Evolutionary conservation across 2,888 invertebrate species (phyloP), one percentile per base, ranked within the genome.

Genomic region (Tiliacea aurago): DNA sequence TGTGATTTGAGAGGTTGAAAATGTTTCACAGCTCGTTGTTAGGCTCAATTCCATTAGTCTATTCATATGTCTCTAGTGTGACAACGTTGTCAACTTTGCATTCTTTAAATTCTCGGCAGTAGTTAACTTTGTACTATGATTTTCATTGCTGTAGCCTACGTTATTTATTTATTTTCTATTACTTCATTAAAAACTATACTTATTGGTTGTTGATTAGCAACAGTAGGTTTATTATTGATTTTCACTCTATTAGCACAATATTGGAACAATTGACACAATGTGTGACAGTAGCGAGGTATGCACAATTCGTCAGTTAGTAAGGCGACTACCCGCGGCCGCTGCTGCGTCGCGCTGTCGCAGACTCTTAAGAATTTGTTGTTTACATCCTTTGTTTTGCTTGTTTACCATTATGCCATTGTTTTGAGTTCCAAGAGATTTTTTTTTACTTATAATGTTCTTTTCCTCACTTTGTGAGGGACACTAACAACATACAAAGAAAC

Each of bases 321-420:
- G 64, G 62, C 80, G 80, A 84, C 85, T 84, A 78, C 11, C 18
- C 62, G 64, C 62, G 43, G 18, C 47, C 56, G 65, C 49, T 37
- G 58, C 64, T 45, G 9, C 18, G 62, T 18, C 11, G 47, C 62
- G 76, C 58, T 81, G 74, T 64, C 55, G 61, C 47, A 45, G 55
- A 18, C 78, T 86, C 83, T n/a, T 76, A 81, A 84, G 91, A 91
- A 91, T 90, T 84, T 83, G 53, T 87, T 89, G 89, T 90, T 90
- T 88, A 85, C 83, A 74, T 84, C 70, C 81, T 80, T 86, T 85
- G 87, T 88, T 81, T 71, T 68, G 70, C 63, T 81, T 89, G 89
- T 89, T 88, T 86, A 84, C 80, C 78, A 64, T 81, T 77, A 70
- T 63, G 41, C 70, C 86, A 89, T 91, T 92, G 91, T 91, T 90